Evolutionary conservation across 2,888 invertebrate genomes (phyloP).

Genomic region (Linyphia triangularis): DNA sequence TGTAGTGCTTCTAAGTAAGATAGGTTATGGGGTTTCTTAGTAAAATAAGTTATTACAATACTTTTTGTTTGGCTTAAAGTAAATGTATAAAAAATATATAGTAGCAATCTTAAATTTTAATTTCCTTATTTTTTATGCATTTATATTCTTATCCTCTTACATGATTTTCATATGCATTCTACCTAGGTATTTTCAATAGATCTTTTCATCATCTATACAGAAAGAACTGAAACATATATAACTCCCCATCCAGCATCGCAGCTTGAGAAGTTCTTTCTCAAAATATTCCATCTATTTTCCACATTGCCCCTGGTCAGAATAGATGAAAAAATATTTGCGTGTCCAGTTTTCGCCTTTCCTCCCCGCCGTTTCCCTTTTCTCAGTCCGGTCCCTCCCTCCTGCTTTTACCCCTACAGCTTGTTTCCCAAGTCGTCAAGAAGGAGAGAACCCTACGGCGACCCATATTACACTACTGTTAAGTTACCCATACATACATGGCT

Average conservation of each 20-base stretch:
- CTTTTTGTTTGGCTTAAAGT: no score
- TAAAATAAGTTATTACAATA: no score
- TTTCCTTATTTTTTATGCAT: no score
- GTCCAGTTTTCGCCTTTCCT: constrained; percentile 43
- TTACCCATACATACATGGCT: neutral
- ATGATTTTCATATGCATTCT: no score
- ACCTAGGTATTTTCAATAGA: no score
- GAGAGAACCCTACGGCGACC: constrained; percentile 32
- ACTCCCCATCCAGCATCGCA: neutral
- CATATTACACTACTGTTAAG: constrained; percentile 15
- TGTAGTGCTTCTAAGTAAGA: no score
- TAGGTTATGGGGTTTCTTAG: no score
- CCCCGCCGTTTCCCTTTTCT: constrained; percentile 18
- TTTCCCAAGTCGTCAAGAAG: constrained; percentile 26
- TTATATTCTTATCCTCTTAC: no score
- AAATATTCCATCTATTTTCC: constrained; percentile 58
- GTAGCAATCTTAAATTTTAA: no score
- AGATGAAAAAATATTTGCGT: constrained; percentile 63
- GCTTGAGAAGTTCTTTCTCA: constrained; percentile 16
- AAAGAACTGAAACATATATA: neutral
- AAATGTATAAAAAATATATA: no score
- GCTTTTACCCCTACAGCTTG: neutral
- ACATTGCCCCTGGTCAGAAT: constrained; percentile 45
- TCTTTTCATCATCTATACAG: no score
- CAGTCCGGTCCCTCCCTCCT: neutral